Base-by-base conservation (phyloP, 2,113 vertebrate genomes). In the Gasterosteus nipponicus region DNA sequence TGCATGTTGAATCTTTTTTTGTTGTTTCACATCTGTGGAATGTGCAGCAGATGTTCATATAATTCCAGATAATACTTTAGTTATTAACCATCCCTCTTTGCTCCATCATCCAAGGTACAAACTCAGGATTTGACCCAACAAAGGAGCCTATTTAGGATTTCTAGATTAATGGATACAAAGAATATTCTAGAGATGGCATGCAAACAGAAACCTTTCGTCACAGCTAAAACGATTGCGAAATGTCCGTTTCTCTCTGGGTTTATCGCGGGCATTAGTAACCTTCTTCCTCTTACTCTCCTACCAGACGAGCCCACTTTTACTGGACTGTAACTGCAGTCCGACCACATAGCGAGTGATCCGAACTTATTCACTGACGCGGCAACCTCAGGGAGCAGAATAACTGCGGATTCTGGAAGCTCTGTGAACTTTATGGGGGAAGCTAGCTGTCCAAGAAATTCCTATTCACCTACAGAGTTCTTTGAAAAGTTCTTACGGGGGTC, bases 11-110 rank as follows among this genome's bases (percentile, higher is more conserved):
- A 14, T 46, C 35, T 18, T 61, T 56, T 71, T 80, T 72, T 57
- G 0, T 71, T 79, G 61, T 70, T 82, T 73, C 67, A 71, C 69
- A 81, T 88, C 86, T 86, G 19, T 77, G 57, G 80, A 89, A 89
- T 88, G 61, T 77, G 73, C 53, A 85, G 75, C 89, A 90, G 89
- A 91, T 91, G 86, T 89, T 89, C 33, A 0, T 47, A 61, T 87
- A 88, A 87, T 82, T 84, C 83, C 76, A 69, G 33, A 10, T 86
- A 85, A 86, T 86, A 38, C 82, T 78, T 57, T 71, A 9, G 68
- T 73, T 77, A 81, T 80, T 88, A 90, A 82, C 80, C 85, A 75
- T 22, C 67, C 68, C 44, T 78, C 71, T 83, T 3, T 73, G 46
- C 58, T 77, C 65, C 49, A 47, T 53, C 57, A 70, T 77, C 68